Percentiles rank a stretch among this genome's conserved stretches.
Evolutionary conservation across 2,888 invertebrate genomes (phyloP).

Genomic region (Lysandra coridon): DNA sequence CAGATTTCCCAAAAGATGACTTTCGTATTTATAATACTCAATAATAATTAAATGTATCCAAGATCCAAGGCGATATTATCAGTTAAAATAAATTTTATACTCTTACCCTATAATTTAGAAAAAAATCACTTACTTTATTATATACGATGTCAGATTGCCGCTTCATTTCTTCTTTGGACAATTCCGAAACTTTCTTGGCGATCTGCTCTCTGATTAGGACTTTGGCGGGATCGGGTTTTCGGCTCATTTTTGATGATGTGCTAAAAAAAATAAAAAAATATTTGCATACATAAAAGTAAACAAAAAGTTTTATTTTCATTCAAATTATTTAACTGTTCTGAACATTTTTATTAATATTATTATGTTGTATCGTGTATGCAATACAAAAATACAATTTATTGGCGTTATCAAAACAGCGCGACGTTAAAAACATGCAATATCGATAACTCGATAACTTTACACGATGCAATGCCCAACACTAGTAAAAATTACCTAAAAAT

Average conservation of each 20-base stretch:
- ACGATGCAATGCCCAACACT: conserved; percentile 7
- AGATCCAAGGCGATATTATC: too few relatives aligned
- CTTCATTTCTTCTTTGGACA: conserved; percentile 63
- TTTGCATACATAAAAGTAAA: too few relatives aligned
- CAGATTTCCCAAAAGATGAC: too few relatives aligned
- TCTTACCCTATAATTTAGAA: neutral
- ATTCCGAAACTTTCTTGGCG: conserved; percentile 55
- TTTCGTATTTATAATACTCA: too few relatives aligned
- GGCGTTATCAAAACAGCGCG: neutral
- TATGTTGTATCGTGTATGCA: too few relatives aligned
- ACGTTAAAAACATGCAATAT: neutral
- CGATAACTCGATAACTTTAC: neutral
- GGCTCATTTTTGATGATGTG: conserved; percentile 52
- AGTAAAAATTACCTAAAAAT: conserved; percentile 12
- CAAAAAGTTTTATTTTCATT: too few relatives aligned
- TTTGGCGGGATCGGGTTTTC: conserved; percentile 65
- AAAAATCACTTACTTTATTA: conserved; percentile 55
- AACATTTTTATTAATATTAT: too few relatives aligned
- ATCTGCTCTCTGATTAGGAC: conserved; percentile 59
- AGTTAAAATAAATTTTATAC: too few relatives aligned
- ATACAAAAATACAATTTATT: too few relatives aligned
- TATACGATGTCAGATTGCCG: conserved; percentile 65
- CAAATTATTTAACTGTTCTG: too few relatives aligned
- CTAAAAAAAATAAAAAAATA: conserved; percentile 27
- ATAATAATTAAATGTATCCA: too few relatives aligned